A percentile compares a stretch with the other conserved stretches of the same genome.
Evolutionary conservation across 2,888 invertebrate genomes (phyloP).

Genomic region (Nemurella pictetii): DNA sequence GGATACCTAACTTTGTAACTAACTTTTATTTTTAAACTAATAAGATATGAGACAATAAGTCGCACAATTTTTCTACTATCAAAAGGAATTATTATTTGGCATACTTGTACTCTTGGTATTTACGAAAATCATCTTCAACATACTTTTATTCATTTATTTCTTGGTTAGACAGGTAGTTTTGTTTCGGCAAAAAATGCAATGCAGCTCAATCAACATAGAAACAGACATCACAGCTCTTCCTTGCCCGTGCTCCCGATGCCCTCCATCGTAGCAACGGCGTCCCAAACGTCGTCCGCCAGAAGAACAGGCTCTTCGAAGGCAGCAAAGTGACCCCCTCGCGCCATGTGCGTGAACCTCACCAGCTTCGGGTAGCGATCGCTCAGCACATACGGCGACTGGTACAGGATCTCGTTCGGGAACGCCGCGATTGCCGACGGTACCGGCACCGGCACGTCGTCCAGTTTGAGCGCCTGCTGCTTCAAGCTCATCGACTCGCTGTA

Average conservation of each 20-base stretch:
- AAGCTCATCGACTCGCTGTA: slow-evolving; percentile 51
- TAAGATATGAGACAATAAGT: too few species aligned
- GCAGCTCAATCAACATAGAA: too few species aligned
- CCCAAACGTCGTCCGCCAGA: slow-evolving; percentile 70
- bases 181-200: too few species aligned
- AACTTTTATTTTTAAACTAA: too few species aligned
- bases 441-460: slow-evolving; percentile 34
- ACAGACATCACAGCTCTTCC: background rate
- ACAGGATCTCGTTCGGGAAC: slow-evolving; percentile 71
- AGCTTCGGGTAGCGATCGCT: slow-evolving; percentile 65
- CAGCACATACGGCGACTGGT: slow-evolving; percentile 62
- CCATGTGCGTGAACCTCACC: slow-evolving; percentile 65
- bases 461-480: slow-evolving; percentile 13
- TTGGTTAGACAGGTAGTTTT: too few species aligned
- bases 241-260: background rate
- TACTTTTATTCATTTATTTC: too few species aligned
- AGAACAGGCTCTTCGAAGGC: slow-evolving; percentile 76
- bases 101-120: too few species aligned
- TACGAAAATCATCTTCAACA: too few species aligned
- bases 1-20: too few species aligned
- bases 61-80: too few species aligned
- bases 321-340: slow-evolving; percentile 82
- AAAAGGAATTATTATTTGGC: too few species aligned
- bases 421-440: slow-evolving; percentile 75
- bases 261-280: background rate